phyloP scores from a whole-genome alignment of 2,113 vertebrate genomes.

The Plecotus auritus region DNA sequence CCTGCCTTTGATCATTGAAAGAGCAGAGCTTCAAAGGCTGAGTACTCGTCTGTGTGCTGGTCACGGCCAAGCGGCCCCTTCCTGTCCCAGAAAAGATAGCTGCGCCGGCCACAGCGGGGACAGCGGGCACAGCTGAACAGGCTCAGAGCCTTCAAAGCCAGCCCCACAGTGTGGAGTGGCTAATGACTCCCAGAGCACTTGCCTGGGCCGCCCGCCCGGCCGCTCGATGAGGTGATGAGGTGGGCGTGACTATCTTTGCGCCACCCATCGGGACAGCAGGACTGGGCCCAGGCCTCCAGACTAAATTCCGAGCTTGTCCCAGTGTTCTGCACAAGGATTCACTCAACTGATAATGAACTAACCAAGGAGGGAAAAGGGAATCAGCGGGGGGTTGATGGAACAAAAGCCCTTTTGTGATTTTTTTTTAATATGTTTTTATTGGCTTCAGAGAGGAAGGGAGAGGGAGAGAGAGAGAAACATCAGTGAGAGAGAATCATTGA shows the following conservation, averaged over 20 bases:
- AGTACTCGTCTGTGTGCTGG: neutral
- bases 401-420: neutral
- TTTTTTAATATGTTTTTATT: too few relatives aligned
- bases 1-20: neutral
- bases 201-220: fast-evolving
- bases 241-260: neutral
- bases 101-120: fast-evolving
- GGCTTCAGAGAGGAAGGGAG: too few relatives aligned
- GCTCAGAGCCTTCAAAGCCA: neutral
- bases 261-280: neutral
- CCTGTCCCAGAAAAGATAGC: neutral
- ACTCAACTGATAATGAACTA: neutral
- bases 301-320: neutral
- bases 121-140: neutral
- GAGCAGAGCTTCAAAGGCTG: slow-evolving; percentile 31
- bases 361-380: neutral
- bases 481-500: too few relatives aligned
- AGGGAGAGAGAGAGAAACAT: too few relatives aligned
- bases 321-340: neutral
- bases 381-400: too few relatives aligned
- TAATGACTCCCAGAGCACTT: neutral
- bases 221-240: neutral
- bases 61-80: neutral
- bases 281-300: neutral
- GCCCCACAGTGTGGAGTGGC: neutral